Evolutionary conservation across 2,113 vertebrate species (phyloP).

Genomic region (Ameiurus melas): DNA sequence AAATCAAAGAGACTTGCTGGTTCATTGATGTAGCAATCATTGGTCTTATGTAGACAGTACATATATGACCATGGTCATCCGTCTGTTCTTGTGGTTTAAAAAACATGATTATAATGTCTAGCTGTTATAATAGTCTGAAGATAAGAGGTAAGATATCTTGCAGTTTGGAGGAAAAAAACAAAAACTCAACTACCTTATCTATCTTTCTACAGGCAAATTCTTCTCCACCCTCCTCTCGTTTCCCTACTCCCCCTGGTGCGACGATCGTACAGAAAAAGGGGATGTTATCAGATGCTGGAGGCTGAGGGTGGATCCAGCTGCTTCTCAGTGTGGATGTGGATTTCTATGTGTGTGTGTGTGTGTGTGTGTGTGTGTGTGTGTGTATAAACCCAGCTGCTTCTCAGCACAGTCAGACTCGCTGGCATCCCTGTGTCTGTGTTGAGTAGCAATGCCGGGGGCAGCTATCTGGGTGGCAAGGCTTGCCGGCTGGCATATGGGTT

Average conservation of each 20-base stretch:
- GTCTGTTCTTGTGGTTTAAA: background rate
- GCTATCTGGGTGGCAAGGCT: conserved; percentile 63
- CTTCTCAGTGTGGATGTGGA: conserved; percentile 36
- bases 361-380: conserved; percentile 15
- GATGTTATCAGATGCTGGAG: conserved; percentile 49
- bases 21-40: conserved; percentile 6
- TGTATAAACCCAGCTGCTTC: conserved; percentile 41
- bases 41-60: background rate
- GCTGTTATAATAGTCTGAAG: background rate
- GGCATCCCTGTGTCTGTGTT: conserved; percentile 40
- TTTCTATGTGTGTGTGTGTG: conserved; percentile 26
- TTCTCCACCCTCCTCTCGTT: conserved; percentile 32
- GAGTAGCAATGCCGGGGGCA: conserved; percentile 27
- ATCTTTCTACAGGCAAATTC: conserved; percentile 28
- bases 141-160: background rate
- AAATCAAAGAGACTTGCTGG: conserved; percentile 50
- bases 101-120: background rate
- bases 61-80: background rate
- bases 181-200: conserved; percentile 29
- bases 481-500: conserved; percentile 49
- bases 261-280: conserved; percentile 20
- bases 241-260: conserved; percentile 18
- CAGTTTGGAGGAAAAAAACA: background rate
- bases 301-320: conserved; percentile 39
- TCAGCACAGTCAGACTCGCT: conserved; percentile 31